These are phyloP conservation scores for Tineola bisselliella DNA, from an alignment of 2,888 invertebrate genomes.

Conservation along the genomic window DNA sequence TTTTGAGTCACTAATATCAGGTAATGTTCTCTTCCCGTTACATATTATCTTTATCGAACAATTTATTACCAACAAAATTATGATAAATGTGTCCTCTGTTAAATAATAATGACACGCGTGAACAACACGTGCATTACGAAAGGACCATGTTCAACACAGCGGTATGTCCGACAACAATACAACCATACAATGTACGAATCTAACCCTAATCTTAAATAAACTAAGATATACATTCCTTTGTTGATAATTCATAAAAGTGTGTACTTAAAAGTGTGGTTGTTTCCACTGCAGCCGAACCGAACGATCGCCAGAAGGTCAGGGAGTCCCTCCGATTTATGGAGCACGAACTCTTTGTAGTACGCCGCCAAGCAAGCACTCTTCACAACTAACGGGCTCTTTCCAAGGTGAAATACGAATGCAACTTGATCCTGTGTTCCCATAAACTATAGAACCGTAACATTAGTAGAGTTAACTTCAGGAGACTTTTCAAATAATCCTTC, in stretches of 20 bases:
- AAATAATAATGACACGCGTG: conserved; percentile 11
- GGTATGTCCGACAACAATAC: background rate
- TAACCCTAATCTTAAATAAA: background rate
- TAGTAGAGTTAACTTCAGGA: background rate
- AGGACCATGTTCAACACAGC: background rate
- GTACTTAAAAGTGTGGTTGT: background rate
- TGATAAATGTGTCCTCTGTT: conserved; percentile 4
- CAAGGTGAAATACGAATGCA: conserved; percentile 11
- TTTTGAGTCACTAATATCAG: background rate
- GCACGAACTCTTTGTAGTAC: conserved; percentile 52
- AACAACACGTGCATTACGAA: conserved; percentile 1
- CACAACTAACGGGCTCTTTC: conserved; percentile 26
- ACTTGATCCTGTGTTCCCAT: conserved; percentile 1
- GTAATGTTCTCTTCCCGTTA: background rate
- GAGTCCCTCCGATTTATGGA: conserved; percentile 42
- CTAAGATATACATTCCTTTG: background rate
- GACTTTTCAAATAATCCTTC: no score
- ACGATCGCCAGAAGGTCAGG: conserved; percentile 35
- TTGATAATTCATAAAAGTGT: background rate
- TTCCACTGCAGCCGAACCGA: background rate
- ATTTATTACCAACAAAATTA: conserved; percentile 4
- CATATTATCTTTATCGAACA: conserved; percentile 3
- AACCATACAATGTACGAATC: background rate
- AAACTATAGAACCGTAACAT: conserved; percentile 1
- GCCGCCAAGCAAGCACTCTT: conserved; percentile 41